These are phyloP conservation scores for Epizoanthus rinbou DNA, from an alignment of 92 coral and sea anemone genomes.

Conservation along the genomic window DNA sequence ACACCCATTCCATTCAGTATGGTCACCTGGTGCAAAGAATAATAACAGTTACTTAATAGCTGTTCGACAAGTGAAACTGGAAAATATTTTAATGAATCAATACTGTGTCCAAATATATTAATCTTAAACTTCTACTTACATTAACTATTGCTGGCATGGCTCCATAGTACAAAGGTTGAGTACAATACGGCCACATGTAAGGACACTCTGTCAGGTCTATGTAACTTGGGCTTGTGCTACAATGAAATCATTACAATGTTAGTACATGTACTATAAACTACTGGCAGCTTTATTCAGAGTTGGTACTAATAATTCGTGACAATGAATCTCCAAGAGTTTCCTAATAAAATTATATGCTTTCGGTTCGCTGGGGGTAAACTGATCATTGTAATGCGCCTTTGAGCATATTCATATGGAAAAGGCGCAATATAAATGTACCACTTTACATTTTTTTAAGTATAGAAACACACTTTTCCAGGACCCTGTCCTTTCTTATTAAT, in stretches of 20 bases:
- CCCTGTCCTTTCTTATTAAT: too few relatives aligned
- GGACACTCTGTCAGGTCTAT: conserved; percentile 97
- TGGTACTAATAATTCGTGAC: too few relatives aligned
- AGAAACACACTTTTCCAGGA: too few relatives aligned
- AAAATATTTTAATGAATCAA: too few relatives aligned
- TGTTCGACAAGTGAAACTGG: too few relatives aligned
- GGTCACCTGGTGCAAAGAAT: conserved; percentile 71
- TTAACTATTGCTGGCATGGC: conserved; percentile 89
- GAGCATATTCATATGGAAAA: too few relatives aligned
- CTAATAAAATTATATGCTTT: too few relatives aligned
- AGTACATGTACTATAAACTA: neutral
- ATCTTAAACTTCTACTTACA: conserved; percentile 58
- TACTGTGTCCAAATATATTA: neutral
- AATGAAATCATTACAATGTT: neutral
- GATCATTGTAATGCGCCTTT: too few relatives aligned
- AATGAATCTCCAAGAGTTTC: too few relatives aligned
- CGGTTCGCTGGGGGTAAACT: too few relatives aligned
- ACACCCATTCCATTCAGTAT: conserved; percentile 99
- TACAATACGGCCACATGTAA: conserved; percentile 99
- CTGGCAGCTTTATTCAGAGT: neutral
- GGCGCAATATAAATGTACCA: too few relatives aligned
- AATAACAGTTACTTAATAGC: neutral
- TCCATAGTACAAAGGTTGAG: conserved; percentile 89
- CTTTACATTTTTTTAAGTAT: too few relatives aligned
- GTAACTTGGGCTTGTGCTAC: conserved; percentile 90